phyloP scores from a whole-genome alignment of 2,113 vertebrate genomes.

The Ceratotherium simum region DNA sequence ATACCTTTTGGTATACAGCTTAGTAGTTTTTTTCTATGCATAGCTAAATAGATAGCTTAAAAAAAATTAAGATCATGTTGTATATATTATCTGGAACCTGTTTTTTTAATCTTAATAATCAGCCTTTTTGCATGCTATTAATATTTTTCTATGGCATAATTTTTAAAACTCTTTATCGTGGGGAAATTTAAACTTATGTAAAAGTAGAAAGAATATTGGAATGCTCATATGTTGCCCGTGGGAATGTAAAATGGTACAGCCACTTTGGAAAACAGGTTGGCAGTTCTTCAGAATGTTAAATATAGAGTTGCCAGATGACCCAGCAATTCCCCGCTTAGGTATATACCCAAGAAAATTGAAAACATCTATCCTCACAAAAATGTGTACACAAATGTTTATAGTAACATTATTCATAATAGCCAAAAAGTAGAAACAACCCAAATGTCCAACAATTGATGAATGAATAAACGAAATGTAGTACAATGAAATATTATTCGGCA shows the following conservation, averaged over 20 bases:
- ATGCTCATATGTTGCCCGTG: not conserved
- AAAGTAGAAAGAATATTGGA: not conserved
- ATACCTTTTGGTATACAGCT: not conserved
- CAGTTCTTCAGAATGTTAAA: slow-evolving; percentile 29
- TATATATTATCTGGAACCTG: not conserved
- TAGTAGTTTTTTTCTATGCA: not conserved
- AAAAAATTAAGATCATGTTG: slow-evolving; percentile 24
- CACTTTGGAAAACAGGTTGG: not conserved
- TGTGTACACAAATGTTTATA: not conserved
- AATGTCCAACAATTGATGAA: not conserved
- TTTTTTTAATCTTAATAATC: not conserved
- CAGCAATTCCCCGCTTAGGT: not conserved
- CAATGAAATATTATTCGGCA: not conserved
- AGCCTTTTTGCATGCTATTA: not conserved
- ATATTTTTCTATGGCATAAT: not conserved
- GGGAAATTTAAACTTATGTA: not conserved
- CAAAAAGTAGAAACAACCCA: not conserved
- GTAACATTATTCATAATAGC: not conserved
- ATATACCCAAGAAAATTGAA: not conserved
- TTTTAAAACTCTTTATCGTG: not conserved
- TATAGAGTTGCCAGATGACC: not conserved
- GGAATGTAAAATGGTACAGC: slow-evolving; percentile 14
- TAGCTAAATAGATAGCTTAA: not conserved
- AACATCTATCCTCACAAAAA: not conserved
- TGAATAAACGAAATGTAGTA: not conserved